phyloP scores from a whole-genome alignment of 2,797 vertebrate species.

The Macropodus opercularis region DNA sequence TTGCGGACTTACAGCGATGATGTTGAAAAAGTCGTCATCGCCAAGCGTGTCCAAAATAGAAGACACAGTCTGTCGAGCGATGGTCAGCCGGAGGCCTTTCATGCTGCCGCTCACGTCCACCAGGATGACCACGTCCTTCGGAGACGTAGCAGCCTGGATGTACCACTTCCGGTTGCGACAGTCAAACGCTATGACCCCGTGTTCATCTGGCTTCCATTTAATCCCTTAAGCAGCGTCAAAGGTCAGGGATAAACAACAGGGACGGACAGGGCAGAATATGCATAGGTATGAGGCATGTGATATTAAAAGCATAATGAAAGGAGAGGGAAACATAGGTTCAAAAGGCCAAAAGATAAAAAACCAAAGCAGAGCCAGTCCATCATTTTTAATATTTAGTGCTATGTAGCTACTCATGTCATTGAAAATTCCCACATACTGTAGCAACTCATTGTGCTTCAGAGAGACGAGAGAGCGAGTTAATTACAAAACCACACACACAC shows the following conservation, averaged over 20 bases:
- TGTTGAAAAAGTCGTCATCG: slow-evolving; percentile 98
- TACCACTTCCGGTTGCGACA: slow-evolving; percentile 99
- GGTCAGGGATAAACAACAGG: background rate
- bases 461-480: slow-evolving; percentile 46
- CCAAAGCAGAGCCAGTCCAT: background rate
- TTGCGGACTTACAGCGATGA: slow-evolving; percentile 90
- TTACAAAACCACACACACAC: slow-evolving; percentile 40
- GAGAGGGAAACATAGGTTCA: background rate
- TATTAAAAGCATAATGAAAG: slow-evolving; percentile 10
- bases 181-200: slow-evolving; percentile 98
- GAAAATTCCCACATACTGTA: slow-evolving; percentile 29
- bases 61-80: slow-evolving; percentile 96
- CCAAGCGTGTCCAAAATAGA: slow-evolving; percentile 97
- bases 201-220: slow-evolving; percentile 97
- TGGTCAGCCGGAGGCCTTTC: slow-evolving; percentile 96
- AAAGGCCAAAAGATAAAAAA: slow-evolving; percentile 21
- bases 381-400: slow-evolving; percentile 11
- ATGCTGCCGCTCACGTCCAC: slow-evolving; percentile 98
- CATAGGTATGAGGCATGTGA: background rate
- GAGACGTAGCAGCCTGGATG: slow-evolving; percentile 97
- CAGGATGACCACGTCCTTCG: slow-evolving; percentile 96
- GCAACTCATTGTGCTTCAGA: slow-evolving; percentile 25
- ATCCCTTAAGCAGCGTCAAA: slow-evolving; percentile 82
- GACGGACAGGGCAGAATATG: background rate
- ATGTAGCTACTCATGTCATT: slow-evolving; percentile 22